Evolutionary conservation across 2,113 vertebrate genomes (phyloP).

Genomic region (Puffinus mauretanicus): DNA sequence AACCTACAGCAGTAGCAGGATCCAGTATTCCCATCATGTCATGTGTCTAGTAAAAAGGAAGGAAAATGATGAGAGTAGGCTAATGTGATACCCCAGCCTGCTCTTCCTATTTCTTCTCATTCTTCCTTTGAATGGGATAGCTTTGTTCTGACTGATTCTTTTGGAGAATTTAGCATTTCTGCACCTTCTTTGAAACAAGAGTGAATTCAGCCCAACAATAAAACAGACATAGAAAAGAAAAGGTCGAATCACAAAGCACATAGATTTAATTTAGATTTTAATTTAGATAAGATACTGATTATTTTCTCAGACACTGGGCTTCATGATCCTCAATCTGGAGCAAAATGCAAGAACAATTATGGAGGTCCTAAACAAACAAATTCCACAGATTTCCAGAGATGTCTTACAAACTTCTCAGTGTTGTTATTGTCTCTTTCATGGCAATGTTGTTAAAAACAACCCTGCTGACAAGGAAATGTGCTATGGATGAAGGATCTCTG

Average conservation of each 20-base stretch:
- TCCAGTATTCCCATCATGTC: not conserved
- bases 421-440: not conserved
- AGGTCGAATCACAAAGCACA: conserved; percentile 11
- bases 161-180: not conserved
- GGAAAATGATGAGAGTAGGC: not conserved
- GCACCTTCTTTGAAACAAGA: not conserved
- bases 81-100: not conserved
- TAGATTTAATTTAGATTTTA: conserved; percentile 76
- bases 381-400: not conserved
- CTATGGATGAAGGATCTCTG: not conserved
- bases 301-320: not conserved
- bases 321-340: not conserved
- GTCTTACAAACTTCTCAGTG: not conserved
- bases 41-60: not conserved
- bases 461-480: not conserved
- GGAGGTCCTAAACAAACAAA: conserved; percentile 36
- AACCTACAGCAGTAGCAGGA: not conserved
- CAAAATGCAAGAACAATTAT: conserved; percentile 16
- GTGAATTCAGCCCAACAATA: conserved; percentile 13
- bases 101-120: not conserved
- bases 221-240: conserved; percentile 27
- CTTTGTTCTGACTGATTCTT: conserved; percentile 22
- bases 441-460: not conserved
- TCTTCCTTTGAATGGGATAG: not conserved
- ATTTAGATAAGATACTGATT: conserved; percentile 73